Conservation (phyloP, 2,113 vertebrate species). For the Dipodomys ordii region DNA sequence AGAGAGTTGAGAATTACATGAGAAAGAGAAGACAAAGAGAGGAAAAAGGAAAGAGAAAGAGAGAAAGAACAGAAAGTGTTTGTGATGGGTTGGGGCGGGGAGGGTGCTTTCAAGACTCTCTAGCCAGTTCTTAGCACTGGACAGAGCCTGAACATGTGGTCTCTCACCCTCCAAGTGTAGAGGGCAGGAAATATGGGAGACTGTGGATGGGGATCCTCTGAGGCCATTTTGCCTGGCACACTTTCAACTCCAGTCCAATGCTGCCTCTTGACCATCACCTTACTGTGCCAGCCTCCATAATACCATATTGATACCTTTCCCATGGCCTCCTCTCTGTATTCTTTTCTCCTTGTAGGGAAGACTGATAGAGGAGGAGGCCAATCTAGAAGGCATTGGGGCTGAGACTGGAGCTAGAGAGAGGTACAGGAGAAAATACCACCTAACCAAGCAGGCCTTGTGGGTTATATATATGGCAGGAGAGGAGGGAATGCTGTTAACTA, state of each 20-base stretch:
- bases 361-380: neutral
- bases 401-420: constrained; percentile 31
- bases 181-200: neutral
- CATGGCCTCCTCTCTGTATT: neutral
- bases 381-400: neutral
- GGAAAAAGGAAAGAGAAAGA: neutral
- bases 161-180: neutral
- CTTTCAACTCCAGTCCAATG: neutral
- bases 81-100: too few species aligned
- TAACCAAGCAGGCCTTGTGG: neutral
- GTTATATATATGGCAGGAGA: neutral
- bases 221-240: neutral
- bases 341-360: neutral
- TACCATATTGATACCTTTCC: neutral
- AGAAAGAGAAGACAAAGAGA: neutral
- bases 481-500: neutral
- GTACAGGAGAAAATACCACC: neutral
- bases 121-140: neutral
- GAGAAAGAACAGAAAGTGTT: neutral
- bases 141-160: neutral
- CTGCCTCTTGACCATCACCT: neutral
- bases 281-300: neutral
- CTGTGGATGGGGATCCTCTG: neutral
- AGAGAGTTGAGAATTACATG: neutral
- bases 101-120: neutral